Base-by-base conservation (phyloP, 2,888 invertebrate species). In the Mystacides longicornis region DNA sequence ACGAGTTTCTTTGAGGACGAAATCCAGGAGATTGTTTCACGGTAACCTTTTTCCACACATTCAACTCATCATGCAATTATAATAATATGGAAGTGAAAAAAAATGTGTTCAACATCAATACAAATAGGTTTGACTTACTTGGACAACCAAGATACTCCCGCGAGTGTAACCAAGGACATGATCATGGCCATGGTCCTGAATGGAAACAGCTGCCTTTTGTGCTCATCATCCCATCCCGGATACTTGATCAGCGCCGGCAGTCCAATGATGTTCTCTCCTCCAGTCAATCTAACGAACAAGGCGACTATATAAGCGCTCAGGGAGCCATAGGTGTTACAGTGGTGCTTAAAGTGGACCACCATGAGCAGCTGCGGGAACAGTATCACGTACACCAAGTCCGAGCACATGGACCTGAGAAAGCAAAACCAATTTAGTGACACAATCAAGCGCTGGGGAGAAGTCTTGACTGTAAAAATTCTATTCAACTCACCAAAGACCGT, bases 291-390 rank as follows among this genome's bases (percentile, higher is more conserved):
- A 58, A 93, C 85, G 61, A 89, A 69, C 66, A 89, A 81, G 0
- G 93, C 94, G 61, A 93, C 81, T 59, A 91, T 79, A 72, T 93
- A 93, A 1, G 93, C 93, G 1, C 89, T 79, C 52, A 99, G 77
- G 43, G 96, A 96, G 31, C 98, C 98, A 72, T 99, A 99, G 9
- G 97, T 97, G 77, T 99, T 99, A 77, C 94, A 93, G 70, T 91
- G 81, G 62, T 87, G 81, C 71, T 91, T 89, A 75, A 95, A 91
- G 76, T 98, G 96, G 20, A 99, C 95, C 64, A 98, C 98, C 87
- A 95, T 95, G 65, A 97, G 81, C 20, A 99, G 84, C 75, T 96
- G 99, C 0, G 99, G 98, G 74, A 99, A 99, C 64, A 99, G 83
- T 68, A 99, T 95, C 64, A 97, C 96, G 80, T 97, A 99, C 63